These are phyloP conservation scores for Brachionus plicatilis DNA, from an alignment of 1,140 invertebrate species.

Conservation along the genomic window DNA sequence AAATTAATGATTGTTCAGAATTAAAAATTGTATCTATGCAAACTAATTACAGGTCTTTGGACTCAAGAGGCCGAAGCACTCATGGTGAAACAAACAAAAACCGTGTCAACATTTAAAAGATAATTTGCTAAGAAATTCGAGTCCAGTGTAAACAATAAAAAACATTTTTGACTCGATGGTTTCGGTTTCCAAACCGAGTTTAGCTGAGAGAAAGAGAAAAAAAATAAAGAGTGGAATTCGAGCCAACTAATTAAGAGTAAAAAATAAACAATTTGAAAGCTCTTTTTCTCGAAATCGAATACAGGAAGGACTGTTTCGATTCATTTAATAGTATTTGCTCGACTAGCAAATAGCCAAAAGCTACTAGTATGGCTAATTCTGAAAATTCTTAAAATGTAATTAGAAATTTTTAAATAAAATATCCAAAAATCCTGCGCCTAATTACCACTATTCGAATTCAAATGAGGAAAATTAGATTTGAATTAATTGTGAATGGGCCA, in stretches of 20 bases:
- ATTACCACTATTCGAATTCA: slow-evolving; percentile 3
- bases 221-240: neutral
- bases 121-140: neutral
- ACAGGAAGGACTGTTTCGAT: slow-evolving; percentile 19
- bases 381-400: neutral
- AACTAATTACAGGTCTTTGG: neutral
- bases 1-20: neutral
- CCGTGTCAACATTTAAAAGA: neutral
- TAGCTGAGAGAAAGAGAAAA: neutral
- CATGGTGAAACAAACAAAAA: neutral
- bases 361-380: neutral
- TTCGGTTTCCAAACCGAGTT: neutral
- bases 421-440: neutral
- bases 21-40: neutral
- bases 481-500: neutral
- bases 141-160: neutral
- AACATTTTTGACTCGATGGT: neutral
- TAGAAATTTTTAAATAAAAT: neutral
- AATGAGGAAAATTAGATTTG: slow-evolving; percentile 17
- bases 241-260: neutral
- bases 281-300: neutral
- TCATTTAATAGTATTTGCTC: neutral
- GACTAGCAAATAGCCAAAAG: neutral
- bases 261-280: slow-evolving; percentile 18
- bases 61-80: neutral